Base-by-base conservation (phyloP, 2,888 invertebrate genomes). In the Loripinus fragilis region DNA sequence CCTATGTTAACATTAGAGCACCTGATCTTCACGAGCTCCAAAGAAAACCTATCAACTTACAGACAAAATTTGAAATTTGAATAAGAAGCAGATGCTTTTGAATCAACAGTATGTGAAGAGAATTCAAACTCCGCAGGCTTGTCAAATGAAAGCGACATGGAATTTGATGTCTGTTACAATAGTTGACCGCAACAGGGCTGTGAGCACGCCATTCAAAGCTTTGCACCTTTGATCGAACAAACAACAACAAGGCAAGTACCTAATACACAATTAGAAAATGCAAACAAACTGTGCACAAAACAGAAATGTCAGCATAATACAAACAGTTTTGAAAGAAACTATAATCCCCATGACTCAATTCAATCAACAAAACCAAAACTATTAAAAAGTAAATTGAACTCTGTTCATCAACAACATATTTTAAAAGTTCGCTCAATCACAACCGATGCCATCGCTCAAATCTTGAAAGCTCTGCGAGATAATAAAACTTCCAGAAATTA, bases 361-460 rank as follows among this genome's bases (percentile, higher is more conserved):
- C 41, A 52, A 17, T 74, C 67, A 35, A 30, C 25, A 20, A 55
- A 74, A 55, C 17, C 42, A 25, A 65, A 65, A 15, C 38, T 65
- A 23, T 30, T 66, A 25, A 48, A 30, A 41, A 28, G 33, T 2
- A 60, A 65, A 20, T 35, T 73, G 25, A 30, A 66, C 7, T 41
- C 33, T 25, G 30, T 73, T 42, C 28, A 66, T 15, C 17, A 12
- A n/a, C 38, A 10, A 1, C 45, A 65, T 17, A 73, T 73, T 30
- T 15, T 73, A 30, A 73, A 66, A 8, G 65, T 73, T 8, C 30
- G 35, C 38, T 73, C 73, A 25, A 48, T 73, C 1, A 65, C 66
- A 25, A 66, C 55, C 20, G 73, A 73, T 66, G 73, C 73, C 15
- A 64, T 42, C 48, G n/a, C 73, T 2, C 73, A 73, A 50, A 73